phyloP scores from a whole-genome alignment of 2,113 vertebrate genomes.

The Cyanistes caeruleus region DNA sequence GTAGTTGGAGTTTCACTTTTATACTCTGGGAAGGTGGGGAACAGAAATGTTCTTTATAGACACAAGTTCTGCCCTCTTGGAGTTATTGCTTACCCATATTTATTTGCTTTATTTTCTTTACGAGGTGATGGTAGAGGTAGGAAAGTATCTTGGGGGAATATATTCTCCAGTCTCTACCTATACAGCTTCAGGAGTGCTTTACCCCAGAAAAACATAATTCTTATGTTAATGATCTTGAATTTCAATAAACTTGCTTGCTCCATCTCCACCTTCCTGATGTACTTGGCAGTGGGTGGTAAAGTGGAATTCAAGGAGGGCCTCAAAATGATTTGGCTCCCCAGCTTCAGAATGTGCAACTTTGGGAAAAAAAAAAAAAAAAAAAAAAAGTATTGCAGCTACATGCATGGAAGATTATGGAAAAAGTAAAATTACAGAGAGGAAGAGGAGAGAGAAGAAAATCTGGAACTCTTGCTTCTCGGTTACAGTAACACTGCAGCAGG shows the following conservation, averaged over 20 bases:
- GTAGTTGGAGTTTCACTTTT: not conserved
- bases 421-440: not conserved
- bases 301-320: not conserved
- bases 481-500: not conserved
- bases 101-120: not conserved
- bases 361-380: not conserved
- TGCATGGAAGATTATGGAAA: not conserved
- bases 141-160: not conserved
- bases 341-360: rapidly evolving
- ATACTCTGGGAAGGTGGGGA: not conserved
- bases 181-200: not conserved
- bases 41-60: not conserved
- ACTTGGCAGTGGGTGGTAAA: not conserved
- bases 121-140: not conserved
- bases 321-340: not conserved
- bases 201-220: not conserved
- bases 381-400: not conserved
- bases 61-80: not conserved
- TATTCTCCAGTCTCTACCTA: not conserved
- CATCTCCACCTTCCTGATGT: not conserved
- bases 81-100: rapidly evolving
- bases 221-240: not conserved
- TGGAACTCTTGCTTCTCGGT: not conserved
- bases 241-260: not conserved
- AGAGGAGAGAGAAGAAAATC: conserved; percentile 3